A percentile compares a stretch with the other conserved stretches of the same genome.
These are phyloP conservation scores for Venustoraphidia nigricollis DNA, from an alignment of 2,888 invertebrate genomes.

Conservation along the genomic window DNA sequence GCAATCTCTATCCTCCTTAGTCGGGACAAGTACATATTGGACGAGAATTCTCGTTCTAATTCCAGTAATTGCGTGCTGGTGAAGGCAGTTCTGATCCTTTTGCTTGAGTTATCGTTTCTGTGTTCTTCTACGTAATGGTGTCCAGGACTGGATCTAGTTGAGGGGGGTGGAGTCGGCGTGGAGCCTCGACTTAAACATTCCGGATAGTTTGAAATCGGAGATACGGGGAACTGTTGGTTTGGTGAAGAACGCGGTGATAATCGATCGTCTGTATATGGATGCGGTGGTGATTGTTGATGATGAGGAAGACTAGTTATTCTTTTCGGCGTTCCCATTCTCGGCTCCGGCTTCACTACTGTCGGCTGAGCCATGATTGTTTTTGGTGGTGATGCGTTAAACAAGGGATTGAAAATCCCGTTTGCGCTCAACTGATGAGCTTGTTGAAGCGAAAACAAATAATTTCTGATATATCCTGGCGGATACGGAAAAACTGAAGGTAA, in stretches of 20 bases:
- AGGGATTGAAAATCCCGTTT: constrained; percentile 27
- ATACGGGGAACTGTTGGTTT: constrained; percentile 10
- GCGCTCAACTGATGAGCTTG: constrained; percentile 15
- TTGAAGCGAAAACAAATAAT: constrained; percentile 42
- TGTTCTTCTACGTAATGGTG: constrained; percentile 19
- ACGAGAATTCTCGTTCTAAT: constrained; percentile 74
- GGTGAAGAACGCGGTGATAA: constrained; percentile 13
- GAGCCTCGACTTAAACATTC: constrained; percentile 26
- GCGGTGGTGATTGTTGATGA: constrained; percentile 1
- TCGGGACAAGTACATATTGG: constrained; percentile 83
- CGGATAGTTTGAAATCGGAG: constrained; percentile 9
- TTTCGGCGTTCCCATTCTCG: constrained; percentile 16
- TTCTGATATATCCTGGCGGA: constrained; percentile 45
- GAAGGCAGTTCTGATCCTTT: constrained; percentile 85
- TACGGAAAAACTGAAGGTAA: constrained; percentile 41
- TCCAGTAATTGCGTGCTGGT: constrained; percentile 79
- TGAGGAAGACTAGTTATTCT: constrained; percentile 10
- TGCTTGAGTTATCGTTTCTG: constrained; percentile 51
- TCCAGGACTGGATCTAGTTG: constrained; percentile 26
- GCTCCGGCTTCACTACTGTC: constrained; percentile 3
- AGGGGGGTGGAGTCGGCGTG: constrained; percentile 37
- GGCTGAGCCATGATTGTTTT: not conserved
- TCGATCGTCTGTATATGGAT: not conserved
- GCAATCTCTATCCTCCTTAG: constrained; percentile 86
- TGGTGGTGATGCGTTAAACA: constrained; percentile 15